Conservation (phyloP, 2,888 invertebrate genomes). For the Drosophila mulleri region DNA sequence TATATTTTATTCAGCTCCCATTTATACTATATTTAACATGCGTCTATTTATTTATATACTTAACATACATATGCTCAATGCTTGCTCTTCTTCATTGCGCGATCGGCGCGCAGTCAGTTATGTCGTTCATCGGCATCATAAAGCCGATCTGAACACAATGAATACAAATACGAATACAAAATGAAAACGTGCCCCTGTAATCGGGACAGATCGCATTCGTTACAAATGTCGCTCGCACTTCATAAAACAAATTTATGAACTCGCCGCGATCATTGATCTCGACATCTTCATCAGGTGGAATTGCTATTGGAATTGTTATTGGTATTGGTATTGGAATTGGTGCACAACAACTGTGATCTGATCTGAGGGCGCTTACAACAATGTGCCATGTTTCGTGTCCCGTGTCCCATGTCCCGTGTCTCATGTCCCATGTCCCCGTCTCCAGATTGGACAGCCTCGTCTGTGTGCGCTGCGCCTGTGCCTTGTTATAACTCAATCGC, state of each 20-base stretch:
- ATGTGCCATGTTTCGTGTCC: slow-evolving; percentile 37
- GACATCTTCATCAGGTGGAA: slow-evolving; percentile 81
- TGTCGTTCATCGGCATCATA: slow-evolving; percentile 41
- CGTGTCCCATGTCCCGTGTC: slow-evolving; percentile 23
- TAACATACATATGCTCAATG: neutral
- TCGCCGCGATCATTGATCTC: slow-evolving; percentile 80
- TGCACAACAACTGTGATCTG: slow-evolving; percentile 40
- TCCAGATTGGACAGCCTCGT: slow-evolving; percentile 41
- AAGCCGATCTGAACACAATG: slow-evolving; percentile 47
- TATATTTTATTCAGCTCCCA: no score
- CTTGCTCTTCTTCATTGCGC: neutral
- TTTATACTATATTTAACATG: no score
- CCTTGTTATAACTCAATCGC: slow-evolving; percentile 76
- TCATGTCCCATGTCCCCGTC: slow-evolving; percentile 37
- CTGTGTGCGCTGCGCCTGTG: slow-evolving; percentile 22
- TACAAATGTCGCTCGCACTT: slow-evolving; percentile 81
- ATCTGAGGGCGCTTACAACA: slow-evolving; percentile 52
- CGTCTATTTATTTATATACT: neutral
- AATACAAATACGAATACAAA: slow-evolving; percentile 57
- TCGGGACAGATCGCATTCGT: slow-evolving; percentile 74
- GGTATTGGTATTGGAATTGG: slow-evolving; percentile 26
- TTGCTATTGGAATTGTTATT: slow-evolving; percentile 15
- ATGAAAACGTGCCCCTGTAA: slow-evolving; percentile 57
- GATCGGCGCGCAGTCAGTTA: neutral
- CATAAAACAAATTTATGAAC: slow-evolving; percentile 82